phyloP scores from a whole-genome alignment of 1,140 invertebrate genomes.

The Acromyrmex echinatior region DNA sequence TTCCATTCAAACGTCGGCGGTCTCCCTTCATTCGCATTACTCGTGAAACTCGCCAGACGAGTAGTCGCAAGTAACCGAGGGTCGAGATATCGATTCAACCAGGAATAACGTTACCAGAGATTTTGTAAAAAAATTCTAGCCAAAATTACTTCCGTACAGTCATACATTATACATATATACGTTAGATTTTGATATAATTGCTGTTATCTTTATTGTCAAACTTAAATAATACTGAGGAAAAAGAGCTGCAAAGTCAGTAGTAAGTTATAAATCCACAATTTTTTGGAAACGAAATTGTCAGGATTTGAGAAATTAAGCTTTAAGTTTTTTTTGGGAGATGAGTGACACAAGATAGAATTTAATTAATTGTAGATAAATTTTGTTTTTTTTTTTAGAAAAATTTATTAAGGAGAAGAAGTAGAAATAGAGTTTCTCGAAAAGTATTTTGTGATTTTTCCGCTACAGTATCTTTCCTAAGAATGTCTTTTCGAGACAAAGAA shows the following conservation, averaged over 20 bases:
- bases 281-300: neutral
- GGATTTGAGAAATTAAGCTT: neutral
- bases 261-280: neutral
- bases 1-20: conserved; percentile 32
- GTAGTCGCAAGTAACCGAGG: conserved; percentile 7
- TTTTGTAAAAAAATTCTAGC: conserved; percentile 11
- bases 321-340: neutral
- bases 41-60: conserved; percentile 46
- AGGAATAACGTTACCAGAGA: conserved; percentile 17
- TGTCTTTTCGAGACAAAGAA: conserved; percentile 35
- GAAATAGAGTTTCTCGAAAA: neutral
- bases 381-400: neutral
- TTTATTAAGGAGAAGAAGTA: neutral
- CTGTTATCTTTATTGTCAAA: neutral
- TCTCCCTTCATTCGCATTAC: conserved; percentile 35
- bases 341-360: neutral
- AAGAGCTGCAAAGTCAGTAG: neutral
- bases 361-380: conserved; percentile 3
- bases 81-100: conserved; percentile 44
- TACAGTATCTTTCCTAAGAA: neutral
- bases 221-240: neutral
- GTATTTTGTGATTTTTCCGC: neutral
- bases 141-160: neutral
- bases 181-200: neutral
- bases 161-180: too few relatives aligned